Percentiles rank a stretch among this genome's conserved stretches.
Conservation (phyloP, 2,113 vertebrate species). For the Irena cyanogastra region DNA sequence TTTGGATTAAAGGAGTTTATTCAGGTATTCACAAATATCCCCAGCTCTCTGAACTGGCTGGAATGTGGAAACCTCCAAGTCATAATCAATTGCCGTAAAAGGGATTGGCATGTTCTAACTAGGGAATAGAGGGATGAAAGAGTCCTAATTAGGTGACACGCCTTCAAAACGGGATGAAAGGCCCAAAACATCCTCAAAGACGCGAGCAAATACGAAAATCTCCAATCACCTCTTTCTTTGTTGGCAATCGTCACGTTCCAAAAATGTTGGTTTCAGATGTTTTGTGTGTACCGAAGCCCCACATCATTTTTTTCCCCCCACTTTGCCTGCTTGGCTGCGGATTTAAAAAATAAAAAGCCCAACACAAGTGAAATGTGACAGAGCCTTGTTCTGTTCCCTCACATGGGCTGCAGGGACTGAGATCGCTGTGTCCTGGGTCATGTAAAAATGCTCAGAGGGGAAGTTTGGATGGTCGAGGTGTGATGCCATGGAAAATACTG, state of each 20-base stretch:
- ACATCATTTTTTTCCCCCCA: background rate
- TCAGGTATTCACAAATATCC: conserved; percentile 75
- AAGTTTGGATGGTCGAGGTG: background rate
- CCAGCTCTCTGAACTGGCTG: conserved; percentile 67
- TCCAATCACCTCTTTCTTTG: conserved; percentile 63
- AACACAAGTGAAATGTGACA: background rate
- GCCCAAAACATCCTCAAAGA: conserved; percentile 57
- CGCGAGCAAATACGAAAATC: background rate
- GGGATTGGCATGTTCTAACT: conserved; percentile 51
- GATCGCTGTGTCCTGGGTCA: background rate
- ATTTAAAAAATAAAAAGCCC: background rate
- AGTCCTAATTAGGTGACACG: conserved; percentile 64
- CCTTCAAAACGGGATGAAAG: conserved; percentile 68
- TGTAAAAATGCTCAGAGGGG: background rate
- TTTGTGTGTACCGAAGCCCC: background rate
- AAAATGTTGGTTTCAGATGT: conserved; percentile 21
- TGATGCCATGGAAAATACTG: background rate
- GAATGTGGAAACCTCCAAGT: conserved; percentile 72
- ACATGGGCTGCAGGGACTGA: background rate
- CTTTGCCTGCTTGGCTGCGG: background rate
- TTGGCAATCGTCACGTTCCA: background rate
- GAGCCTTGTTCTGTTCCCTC: background rate
- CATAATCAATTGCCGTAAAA: conserved; percentile 68
- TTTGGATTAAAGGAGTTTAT: conserved; percentile 80
- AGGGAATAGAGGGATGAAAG: conserved; percentile 71